Base-by-base conservation (phyloP, 2,888 invertebrate genomes). In the Pachymerium ferrugineum region DNA sequence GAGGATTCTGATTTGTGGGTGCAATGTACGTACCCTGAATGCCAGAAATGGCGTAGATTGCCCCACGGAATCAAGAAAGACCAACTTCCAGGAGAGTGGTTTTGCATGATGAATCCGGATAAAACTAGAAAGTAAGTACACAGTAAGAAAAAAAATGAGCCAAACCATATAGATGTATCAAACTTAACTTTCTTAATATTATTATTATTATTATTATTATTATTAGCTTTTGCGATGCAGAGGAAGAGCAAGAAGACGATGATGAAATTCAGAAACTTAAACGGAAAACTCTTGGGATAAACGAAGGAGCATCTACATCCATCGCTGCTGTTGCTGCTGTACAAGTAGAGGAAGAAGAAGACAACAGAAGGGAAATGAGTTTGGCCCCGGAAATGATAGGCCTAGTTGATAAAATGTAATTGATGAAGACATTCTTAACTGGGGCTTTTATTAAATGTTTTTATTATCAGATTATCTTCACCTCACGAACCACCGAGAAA, bases 51-150 rank as follows among this genome's bases (percentile, higher is more conserved):
- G 72, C 72, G 72, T 14, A 6, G 47, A 12, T 29, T 72, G 4
- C 72, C 72, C 10, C 29, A 47, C 8, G 72, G 72, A n/a, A 72
- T 29, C n/a, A 25, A 28, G 5, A 16, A 25, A n/a, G 72, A 42
- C 2, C 5, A 16, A 2, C 25, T 72, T 14, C 72, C 72, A 25
- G 72, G 47, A 28, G 28, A 12, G 3, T 72, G 72, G 72, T 54
- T 25, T 42, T 72, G 72, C 29, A 22, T 14, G 19, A 72, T 72
- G 72, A 72, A 72, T 47, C 72, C 72, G 14, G 72, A 72, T 29
- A 10, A 10, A 6, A 33, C 2, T 8, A 8, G 22, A 12, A 71
- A 71, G 71, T 71, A 35, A 71, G 71, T 71, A 35, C 2, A 62
- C 62, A 3, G 10, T 3, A 62, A 12, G 14, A n/a, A n/a, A n/a